These are phyloP conservation scores for Phrixothrix hirtus DNA, from an alignment of 2,888 invertebrate genomes.

Conservation along the genomic window DNA sequence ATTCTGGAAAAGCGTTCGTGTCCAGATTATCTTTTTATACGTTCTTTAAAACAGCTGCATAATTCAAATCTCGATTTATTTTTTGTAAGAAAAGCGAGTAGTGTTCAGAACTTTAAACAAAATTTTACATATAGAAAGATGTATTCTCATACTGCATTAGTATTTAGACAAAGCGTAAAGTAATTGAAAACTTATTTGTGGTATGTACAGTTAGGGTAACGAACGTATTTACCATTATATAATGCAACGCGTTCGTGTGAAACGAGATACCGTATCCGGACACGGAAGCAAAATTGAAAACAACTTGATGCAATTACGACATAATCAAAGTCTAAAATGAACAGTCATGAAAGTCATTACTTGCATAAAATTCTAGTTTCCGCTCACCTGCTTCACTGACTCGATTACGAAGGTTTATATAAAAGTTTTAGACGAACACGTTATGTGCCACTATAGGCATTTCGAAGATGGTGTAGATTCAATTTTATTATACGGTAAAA, in stretches of 20 bases:
- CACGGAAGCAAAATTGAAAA: conserved; percentile 29
- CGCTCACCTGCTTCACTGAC: conserved; percentile 40
- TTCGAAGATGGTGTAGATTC: conserved; percentile 26
- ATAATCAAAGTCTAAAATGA: conserved; percentile 41
- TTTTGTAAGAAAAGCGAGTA: too few species aligned
- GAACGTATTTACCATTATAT: neutral
- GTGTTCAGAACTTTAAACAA: too few species aligned
- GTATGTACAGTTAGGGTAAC: too few species aligned
- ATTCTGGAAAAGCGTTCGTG: conserved; percentile 7
- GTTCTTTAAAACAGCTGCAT: conserved; percentile 5
- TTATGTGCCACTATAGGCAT: conserved; percentile 12
- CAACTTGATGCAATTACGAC: conserved; percentile 35
- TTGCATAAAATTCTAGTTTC: conserved; percentile 39
- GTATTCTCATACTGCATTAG: too few species aligned
- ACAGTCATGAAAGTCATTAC: conserved; percentile 40
- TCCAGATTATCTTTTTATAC: conserved; percentile 3
- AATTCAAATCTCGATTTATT: too few species aligned
- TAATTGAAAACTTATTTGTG: too few species aligned
- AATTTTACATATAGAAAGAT: too few species aligned
- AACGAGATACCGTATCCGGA: conserved; percentile 23
- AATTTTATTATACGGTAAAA: conserved; percentile 32
- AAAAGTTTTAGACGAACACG: conserved; percentile 33
- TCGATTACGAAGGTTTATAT: conserved; percentile 37
- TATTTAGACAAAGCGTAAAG: too few species aligned
- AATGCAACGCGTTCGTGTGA: conserved; percentile 16